A percentile compares a stretch with the other conserved stretches of the same genome.
Evolutionary conservation across 2,797 vertebrate genomes (phyloP).

Genomic region (Chrysolophus pictus): DNA sequence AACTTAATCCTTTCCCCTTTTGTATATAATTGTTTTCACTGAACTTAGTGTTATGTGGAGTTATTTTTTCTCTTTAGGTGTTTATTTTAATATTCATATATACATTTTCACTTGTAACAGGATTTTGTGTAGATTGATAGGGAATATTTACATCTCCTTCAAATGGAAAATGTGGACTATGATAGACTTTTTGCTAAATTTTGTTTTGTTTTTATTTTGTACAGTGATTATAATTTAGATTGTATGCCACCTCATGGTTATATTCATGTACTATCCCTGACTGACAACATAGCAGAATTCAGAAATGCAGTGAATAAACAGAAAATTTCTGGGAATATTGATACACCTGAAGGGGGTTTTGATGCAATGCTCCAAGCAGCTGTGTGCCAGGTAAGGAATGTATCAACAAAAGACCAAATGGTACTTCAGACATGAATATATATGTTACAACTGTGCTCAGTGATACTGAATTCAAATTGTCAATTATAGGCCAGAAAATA

Average conservation of each 20-base stretch:
- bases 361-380: slow-evolving; percentile 97
- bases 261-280: slow-evolving; percentile 92
- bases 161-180: slow-evolving; percentile 28
- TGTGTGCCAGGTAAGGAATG: slow-evolving; percentile 90
- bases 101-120: background rate
- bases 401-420: background rate
- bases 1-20: background rate
- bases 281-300: slow-evolving; percentile 93
- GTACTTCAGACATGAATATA: background rate
- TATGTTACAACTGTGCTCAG: background rate
- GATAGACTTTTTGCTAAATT: background rate
- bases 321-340: slow-evolving; percentile 96
- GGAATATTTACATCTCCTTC: background rate
- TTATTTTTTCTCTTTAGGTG: background rate
- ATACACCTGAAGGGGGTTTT: slow-evolving; percentile 95
- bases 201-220: slow-evolving; percentile 29
- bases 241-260: slow-evolving; percentile 96
- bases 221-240: slow-evolving; percentile 90
- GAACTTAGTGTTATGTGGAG: background rate
- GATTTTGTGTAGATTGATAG: background rate
- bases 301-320: slow-evolving; percentile 91
- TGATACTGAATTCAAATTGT: background rate
- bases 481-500: background rate
- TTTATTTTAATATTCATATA: background rate
- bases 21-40: background rate